Base-by-base conservation (phyloP, 1,140 invertebrate genomes). In the Orchesella cincta region DNA sequence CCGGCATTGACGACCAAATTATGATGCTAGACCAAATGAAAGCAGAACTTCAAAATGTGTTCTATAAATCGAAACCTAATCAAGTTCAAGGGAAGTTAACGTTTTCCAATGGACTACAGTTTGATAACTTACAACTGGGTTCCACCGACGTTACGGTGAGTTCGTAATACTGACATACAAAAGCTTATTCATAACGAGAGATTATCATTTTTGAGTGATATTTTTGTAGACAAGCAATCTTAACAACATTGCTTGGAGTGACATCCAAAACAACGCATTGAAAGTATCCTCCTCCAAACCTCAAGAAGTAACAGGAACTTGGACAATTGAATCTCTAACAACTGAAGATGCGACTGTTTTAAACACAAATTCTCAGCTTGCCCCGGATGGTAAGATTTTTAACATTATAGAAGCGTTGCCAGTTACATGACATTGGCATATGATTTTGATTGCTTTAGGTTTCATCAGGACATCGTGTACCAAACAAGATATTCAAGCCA, bases 281-380 rank as follows among this genome's bases (percentile, higher is more conserved):
- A 35, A 34, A 51, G 46, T 76, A 3, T 12, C 2, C 28, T n/a
- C 8, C 67, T 35, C 1, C 5, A n/a, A 67, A 5, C n/a, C 18
- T 31, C 76, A 74, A 70, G 16, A 29, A 23, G 62, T 78, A 20
- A 39, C 73, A 52, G 72, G 72, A 5, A 18, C 62, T 16, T 78
- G 76, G 76, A 39, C n/a, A 16, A 34, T 77, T 20, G 70, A 23
- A 8, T 26, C 33, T 26, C n/a, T 77, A 1, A 77, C 34, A 12
- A 20, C 76, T 18, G 52, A 46, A 12, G n/a, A 28, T 70, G 23
- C 31, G 1, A 8, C 3, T 1, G n/a, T 26, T 26, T 16, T 8
- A 33, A 34, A 73, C 16, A 35, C 26, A 62, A n/a, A 46, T 54
- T 33, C 14, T 3, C 5, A 14, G 26, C 51, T 57, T 73, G 31